Conservation (phyloP, 2,113 vertebrate species). For the Labeo catla region DNA sequence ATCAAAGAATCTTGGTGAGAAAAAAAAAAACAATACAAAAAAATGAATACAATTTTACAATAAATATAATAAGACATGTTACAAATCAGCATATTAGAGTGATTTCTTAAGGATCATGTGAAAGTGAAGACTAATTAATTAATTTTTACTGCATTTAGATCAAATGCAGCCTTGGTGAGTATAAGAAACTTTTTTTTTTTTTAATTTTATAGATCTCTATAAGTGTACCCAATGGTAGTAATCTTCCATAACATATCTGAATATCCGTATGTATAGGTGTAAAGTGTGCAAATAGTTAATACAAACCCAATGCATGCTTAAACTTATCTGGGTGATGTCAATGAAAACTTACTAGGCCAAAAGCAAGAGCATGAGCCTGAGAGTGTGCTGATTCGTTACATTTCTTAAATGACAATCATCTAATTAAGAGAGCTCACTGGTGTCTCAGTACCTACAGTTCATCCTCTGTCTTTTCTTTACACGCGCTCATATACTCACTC, state of each 20-base stretch:
- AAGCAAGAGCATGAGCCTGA: slow-evolving; percentile 25
- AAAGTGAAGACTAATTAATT: too few relatives aligned
- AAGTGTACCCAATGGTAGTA: too few relatives aligned
- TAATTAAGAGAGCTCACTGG: slow-evolving; percentile 57
- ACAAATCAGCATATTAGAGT: not conserved
- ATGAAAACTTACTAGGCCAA: slow-evolving; percentile 9
- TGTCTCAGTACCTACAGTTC: not conserved
- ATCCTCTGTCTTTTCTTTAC: not conserved
- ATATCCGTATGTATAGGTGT: not conserved
- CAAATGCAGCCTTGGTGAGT: too few relatives aligned
- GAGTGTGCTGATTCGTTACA: slow-evolving; percentile 27
- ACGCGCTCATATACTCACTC: slow-evolving; percentile 44
- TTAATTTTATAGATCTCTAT: too few relatives aligned
- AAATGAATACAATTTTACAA: too few relatives aligned
- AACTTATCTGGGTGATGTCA: not conserved
- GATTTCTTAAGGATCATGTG: too few relatives aligned
- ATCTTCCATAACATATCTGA: not conserved
- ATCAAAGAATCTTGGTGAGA: not conserved
- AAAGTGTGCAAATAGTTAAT: not conserved
- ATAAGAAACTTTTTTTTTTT: too few relatives aligned
- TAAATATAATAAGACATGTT: too few relatives aligned
- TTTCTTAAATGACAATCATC: slow-evolving; percentile 53
- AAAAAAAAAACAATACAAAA: too few relatives aligned
- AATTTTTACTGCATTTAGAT: too few relatives aligned
- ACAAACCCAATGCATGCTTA: not conserved